These are phyloP conservation scores for Eristalis intricaria DNA, from an alignment of 2,888 invertebrate species.

Conservation along the genomic window DNA sequence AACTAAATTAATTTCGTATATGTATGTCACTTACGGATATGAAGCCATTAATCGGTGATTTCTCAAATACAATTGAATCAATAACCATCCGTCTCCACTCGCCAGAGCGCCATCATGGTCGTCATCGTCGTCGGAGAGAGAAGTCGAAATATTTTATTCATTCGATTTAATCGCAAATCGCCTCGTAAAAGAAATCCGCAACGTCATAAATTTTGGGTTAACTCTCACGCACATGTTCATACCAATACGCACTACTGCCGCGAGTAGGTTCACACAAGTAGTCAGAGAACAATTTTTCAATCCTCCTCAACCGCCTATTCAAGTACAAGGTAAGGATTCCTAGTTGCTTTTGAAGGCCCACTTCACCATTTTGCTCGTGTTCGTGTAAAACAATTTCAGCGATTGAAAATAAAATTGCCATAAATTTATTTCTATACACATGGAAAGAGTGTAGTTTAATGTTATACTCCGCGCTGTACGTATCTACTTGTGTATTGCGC, in stretches of 20 bases:
- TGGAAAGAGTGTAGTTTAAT: background rate
- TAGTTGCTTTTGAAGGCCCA: slow-evolving; percentile 3
- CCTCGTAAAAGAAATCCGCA: slow-evolving; percentile 60
- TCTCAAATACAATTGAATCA: slow-evolving; percentile 40
- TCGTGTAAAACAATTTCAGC: slow-evolving; percentile 67
- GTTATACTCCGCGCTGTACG: background rate
- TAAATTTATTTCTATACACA: slow-evolving; percentile 55
- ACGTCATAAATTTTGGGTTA: slow-evolving; percentile 60
- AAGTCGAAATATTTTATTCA: slow-evolving; percentile 62
- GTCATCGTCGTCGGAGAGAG: slow-evolving; percentile 14
- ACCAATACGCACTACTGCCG: background rate
- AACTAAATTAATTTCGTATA: slow-evolving; percentile 42
- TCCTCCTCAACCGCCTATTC: slow-evolving; percentile 30
- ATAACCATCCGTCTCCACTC: background rate
- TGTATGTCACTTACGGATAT: slow-evolving; percentile 27
- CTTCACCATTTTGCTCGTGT: background rate
- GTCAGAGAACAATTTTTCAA: slow-evolving; percentile 27
- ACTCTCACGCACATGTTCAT: slow-evolving; percentile 61
- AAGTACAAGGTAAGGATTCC: slow-evolving; percentile 50
- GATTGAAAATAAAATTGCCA: slow-evolving; percentile 71
- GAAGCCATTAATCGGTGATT: slow-evolving; percentile 55
- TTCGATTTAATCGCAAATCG: slow-evolving; percentile 62
- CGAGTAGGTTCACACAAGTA: slow-evolving; percentile 1
- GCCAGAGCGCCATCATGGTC: background rate
- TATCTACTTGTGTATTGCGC: background rate